phyloP scores from a whole-genome alignment of 2,888 invertebrate genomes.

The Drosophila demipolita region DNA sequence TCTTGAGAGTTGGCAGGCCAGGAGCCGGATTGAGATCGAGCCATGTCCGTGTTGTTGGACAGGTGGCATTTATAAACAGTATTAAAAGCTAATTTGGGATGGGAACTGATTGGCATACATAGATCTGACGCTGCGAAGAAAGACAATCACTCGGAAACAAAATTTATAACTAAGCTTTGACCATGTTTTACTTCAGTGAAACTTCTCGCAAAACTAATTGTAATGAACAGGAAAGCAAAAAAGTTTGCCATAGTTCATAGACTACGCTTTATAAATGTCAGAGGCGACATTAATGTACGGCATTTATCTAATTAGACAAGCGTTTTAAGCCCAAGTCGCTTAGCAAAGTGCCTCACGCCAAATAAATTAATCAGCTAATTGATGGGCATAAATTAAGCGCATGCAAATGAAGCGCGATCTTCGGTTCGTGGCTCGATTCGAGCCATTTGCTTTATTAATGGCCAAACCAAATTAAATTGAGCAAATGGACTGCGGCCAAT shows the following conservation, averaged over 20 bases:
- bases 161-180: slow-evolving; percentile 5
- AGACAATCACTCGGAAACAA: neutral
- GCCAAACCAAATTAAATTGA: slow-evolving; percentile 65
- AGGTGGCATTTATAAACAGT: slow-evolving; percentile 70
- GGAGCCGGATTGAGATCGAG: slow-evolving; percentile 64
- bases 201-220: slow-evolving; percentile 32
- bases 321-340: slow-evolving; percentile 61
- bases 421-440: slow-evolving; percentile 15
- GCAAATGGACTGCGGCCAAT: slow-evolving; percentile 52
- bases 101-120: slow-evolving; percentile 63
- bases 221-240: slow-evolving; percentile 4
- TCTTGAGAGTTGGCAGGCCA: slow-evolving; percentile 20
- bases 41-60: slow-evolving; percentile 65
- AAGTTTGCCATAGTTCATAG: slow-evolving; percentile 21
- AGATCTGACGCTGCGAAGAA: slow-evolving; percentile 40
- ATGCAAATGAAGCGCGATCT: slow-evolving; percentile 63
- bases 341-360: slow-evolving; percentile 60
- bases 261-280: slow-evolving; percentile 69
- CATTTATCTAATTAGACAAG: slow-evolving; percentile 81
- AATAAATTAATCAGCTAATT: slow-evolving; percentile 80
- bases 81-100: slow-evolving; percentile 64
- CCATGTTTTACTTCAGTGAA: slow-evolving; percentile 9
- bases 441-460: slow-evolving; percentile 62
- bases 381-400: slow-evolving; percentile 74
- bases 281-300: slow-evolving; percentile 71